Conservation (phyloP, 2,888 invertebrate species). For the Tenthredo livida region DNA sequence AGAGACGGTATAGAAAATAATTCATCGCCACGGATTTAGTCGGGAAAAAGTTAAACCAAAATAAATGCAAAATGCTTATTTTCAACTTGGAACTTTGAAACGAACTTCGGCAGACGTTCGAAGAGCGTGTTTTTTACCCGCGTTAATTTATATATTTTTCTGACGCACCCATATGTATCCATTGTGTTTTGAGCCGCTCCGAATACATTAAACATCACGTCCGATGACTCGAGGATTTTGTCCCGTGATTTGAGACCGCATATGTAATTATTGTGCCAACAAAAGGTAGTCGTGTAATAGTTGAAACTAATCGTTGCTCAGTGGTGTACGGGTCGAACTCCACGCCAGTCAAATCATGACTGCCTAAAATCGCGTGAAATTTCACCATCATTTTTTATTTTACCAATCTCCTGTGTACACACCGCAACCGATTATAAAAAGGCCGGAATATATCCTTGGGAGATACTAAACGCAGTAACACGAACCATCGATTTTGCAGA, state of each 20-base stretch:
- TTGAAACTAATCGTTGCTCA: conserved; percentile 26
- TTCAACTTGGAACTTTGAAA: not conserved
- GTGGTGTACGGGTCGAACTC: conserved; percentile 7
- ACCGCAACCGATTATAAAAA: not conserved
- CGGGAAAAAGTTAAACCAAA: not conserved
- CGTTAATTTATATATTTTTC: conserved; percentile 65
- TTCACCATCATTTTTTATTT: not conserved
- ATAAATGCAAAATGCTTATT: not conserved
- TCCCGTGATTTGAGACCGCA: conserved; percentile 56
- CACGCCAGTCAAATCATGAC: not conserved
- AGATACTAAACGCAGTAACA: not conserved
- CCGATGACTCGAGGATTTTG: conserved; percentile 69
- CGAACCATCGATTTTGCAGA: conserved; percentile 19
- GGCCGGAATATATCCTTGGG: not conserved
- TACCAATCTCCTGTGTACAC: not conserved
- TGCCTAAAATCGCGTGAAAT: not conserved
- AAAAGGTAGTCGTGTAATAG: conserved; percentile 44
- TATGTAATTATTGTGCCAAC: conserved; percentile 37
- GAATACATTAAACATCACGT: conserved; percentile 71
- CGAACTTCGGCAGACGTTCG: conserved; percentile 4
- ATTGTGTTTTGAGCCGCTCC: conserved; percentile 68
- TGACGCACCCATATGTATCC: conserved; percentile 68
- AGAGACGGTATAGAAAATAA: too few relatives aligned
- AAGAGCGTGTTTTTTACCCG: conserved; percentile 41
- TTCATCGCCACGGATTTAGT: not conserved